These are phyloP conservation scores for Chelmon rostratus DNA, from an alignment of 2,797 vertebrate genomes.

Conservation along the genomic window DNA sequence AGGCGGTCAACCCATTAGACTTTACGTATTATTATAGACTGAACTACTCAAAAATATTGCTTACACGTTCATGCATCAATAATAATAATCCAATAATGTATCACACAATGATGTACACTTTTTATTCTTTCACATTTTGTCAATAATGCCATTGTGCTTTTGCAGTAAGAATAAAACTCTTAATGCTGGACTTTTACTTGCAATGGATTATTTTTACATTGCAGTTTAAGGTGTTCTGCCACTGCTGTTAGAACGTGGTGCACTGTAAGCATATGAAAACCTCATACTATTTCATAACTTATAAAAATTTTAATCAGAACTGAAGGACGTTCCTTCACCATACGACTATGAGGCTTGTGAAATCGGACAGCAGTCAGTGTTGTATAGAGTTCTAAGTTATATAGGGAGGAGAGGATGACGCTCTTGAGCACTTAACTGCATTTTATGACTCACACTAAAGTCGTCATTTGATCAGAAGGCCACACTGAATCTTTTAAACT, in stretches of 20 bases:
- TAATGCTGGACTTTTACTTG: not conserved
- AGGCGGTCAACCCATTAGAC: not conserved
- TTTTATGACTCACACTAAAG: conserved; percentile 47
- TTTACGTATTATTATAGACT: too few relatives aligned
- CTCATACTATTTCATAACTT: not conserved
- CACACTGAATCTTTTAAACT: conserved; percentile 16
- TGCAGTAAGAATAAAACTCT: not conserved
- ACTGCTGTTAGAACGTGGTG: conserved; percentile 1
- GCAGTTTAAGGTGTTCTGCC: too few relatives aligned
- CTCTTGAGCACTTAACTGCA: conserved; percentile 13
- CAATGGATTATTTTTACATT: not conserved
- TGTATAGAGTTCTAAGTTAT: not conserved
- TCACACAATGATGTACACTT: not conserved
- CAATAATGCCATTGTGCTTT: not conserved
- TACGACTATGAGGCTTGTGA: not conserved
- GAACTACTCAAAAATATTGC: not conserved
- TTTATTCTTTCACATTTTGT: not conserved
- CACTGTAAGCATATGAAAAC: not conserved
- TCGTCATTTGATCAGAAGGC: conserved; percentile 17
- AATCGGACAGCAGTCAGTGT: not conserved
- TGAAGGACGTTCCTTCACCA: not conserved
- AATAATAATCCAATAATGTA: not conserved
- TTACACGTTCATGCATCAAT: not conserved
- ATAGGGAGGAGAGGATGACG: conserved; percentile 4
- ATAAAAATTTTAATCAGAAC: not conserved